Base-by-base conservation (phyloP, 2,888 invertebrate genomes). In the Sthenelais limicola region DNA sequence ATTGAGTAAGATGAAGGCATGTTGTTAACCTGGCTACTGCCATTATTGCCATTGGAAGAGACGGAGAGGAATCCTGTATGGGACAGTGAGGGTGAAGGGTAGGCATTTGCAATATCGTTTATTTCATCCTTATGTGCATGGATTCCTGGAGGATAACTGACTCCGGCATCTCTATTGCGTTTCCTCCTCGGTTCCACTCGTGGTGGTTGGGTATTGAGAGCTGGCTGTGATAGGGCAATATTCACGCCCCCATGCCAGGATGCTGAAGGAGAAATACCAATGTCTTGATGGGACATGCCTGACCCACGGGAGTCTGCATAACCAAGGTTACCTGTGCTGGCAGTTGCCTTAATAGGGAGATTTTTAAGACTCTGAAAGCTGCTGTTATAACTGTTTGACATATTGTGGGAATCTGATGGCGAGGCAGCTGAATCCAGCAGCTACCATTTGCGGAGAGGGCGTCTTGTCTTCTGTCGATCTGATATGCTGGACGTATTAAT, bases 281-380 rank as follows among this genome's bases (percentile, higher is more conserved):
- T n/a, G n/a, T n/a, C n/a, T n/a, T n/a, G n/a, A n/a, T n/a, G 18
- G 30, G 21, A 33, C 56, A 56, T 56, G 5, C n/a, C n/a, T 15
- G 38, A 24, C 18, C 38, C 38, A n/a, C 38, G 38, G 5, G 38
- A 5, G 15, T 21, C 21, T 26, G 24, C 62, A 1, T 5, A 35
- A 24, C 28, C 54, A 15, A 26, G 3, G 43, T 12, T 18, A 9
- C 62, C 62, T 5, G 21, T 21, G 21, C 56, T 32, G 30, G 56
- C 1, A 18, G 62, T 62, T 12, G 35, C 24, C 21, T 38, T 38
- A 26, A 26, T 28, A 21, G 38, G 18, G 7, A 62, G 38, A 43
- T 62, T 62, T 43, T 62, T 35, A 21, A 62, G 62, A 43, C 62
- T 62, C 62, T 62, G 62, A 43, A 62, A 62, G 62, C 38, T 62